Evolutionary conservation across 53 echinoderm and acorn worm genomes (phyloP).

Genomic region (Astropecten irregularis): DNA sequence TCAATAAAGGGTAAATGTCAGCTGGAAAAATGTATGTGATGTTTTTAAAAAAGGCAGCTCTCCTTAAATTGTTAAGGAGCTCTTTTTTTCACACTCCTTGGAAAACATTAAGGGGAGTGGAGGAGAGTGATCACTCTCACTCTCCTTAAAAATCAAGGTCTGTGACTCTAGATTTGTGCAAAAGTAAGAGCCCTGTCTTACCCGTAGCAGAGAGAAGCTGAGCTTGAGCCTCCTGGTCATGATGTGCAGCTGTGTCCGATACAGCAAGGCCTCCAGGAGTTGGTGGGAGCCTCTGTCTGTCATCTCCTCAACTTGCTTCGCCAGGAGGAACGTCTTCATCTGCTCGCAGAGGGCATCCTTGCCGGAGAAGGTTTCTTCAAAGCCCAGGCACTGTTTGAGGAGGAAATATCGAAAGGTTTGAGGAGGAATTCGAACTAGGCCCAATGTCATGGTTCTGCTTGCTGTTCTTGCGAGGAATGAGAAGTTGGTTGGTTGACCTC

Average conservation of each 20-base stretch:
- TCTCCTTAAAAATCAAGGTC: too few species aligned
- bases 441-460: background rate
- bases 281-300: constrained; percentile 64
- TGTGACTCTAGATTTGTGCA: too few species aligned
- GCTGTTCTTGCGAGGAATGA: background rate
- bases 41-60: too few species aligned
- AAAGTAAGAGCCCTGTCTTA: too few species aligned
- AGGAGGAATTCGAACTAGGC: background rate
- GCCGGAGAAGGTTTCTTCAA: constrained; percentile 63
- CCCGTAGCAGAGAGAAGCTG: constrained; percentile 61
- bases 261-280: constrained; percentile 75
- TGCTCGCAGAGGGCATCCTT: constrained; percentile 81
- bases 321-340: constrained; percentile 62
- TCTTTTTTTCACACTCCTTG: too few species aligned
- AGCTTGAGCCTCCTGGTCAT: constrained; percentile 50
- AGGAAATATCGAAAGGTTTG: background rate
- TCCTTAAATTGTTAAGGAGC: too few species aligned
- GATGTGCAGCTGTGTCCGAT: constrained; percentile 72
- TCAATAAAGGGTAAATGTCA: too few species aligned
- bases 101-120: too few species aligned
- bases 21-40: too few species aligned
- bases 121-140: too few species aligned
- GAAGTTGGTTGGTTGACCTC: too few species aligned
- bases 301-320: constrained; percentile 18
- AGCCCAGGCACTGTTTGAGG: constrained; percentile 68